phyloP scores from a whole-genome alignment of 2,888 invertebrate genomes.

The Ametastegia equiseti region DNA sequence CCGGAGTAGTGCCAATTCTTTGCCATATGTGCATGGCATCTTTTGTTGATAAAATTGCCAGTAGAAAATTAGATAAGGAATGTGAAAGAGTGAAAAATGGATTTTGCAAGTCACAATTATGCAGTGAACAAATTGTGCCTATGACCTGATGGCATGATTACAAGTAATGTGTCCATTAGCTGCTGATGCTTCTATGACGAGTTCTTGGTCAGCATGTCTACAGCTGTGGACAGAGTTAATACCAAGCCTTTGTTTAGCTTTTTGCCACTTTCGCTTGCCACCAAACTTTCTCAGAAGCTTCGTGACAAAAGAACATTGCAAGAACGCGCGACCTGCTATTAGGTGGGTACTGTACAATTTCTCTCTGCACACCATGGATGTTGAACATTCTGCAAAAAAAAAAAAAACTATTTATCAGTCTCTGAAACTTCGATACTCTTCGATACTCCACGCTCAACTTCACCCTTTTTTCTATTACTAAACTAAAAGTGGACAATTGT shows the following conservation, averaged over 20 bases:
- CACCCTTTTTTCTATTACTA: background rate
- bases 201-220: constrained; percentile 1
- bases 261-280: constrained; percentile 41
- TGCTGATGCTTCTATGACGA: background rate
- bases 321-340: constrained; percentile 24
- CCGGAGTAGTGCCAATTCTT: too few relatives aligned
- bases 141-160: background rate
- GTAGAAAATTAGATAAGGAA: too few relatives aligned
- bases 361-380: constrained; percentile 17
- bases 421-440: background rate
- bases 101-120: too few relatives aligned
- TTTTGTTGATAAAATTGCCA: too few relatives aligned
- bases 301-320: constrained; percentile 45
- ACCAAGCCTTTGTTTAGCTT: constrained; percentile 33
- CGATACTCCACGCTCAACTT: background rate
- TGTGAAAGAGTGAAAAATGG: too few relatives aligned
- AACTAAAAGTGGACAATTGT: constrained; percentile 14
- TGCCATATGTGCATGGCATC: too few relatives aligned
- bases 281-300: constrained; percentile 35
- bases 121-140: background rate
- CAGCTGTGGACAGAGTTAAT: background rate
- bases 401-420: constrained; percentile 30
- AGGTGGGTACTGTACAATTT: constrained; percentile 19
- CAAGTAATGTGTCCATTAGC: background rate
- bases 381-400: background rate